Evolutionary conservation across 2,888 invertebrate genomes (phyloP).

Genomic region (Nezara viridula): DNA sequence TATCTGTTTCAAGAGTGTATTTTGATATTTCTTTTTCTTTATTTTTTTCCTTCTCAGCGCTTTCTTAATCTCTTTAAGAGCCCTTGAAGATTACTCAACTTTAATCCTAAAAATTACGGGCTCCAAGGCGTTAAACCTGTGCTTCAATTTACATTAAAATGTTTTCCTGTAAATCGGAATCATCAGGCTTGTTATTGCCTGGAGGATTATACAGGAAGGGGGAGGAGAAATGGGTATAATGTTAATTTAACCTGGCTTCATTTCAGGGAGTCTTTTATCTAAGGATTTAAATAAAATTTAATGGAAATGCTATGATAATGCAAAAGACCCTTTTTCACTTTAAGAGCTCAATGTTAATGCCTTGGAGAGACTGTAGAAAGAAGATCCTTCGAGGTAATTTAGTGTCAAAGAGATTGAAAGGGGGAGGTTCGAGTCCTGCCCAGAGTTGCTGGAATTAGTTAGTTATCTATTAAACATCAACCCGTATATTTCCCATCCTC

Average conservation of each 20-base stretch:
- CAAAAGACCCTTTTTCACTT: constrained; percentile 15
- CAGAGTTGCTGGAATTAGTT: constrained; percentile 1
- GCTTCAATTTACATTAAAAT: constrained; percentile 38
- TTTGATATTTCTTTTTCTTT: not conserved
- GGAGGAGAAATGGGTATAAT: not conserved
- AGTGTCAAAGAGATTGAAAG: constrained; percentile 45
- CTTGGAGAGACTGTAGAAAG: not conserved
- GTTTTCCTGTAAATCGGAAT: constrained; percentile 42
- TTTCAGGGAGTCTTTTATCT: constrained; percentile 15
- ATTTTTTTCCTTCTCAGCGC: not conserved
- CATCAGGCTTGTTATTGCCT: not conserved
- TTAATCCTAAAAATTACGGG: constrained; percentile 16
- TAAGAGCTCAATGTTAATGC: constrained; percentile 20
- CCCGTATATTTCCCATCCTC: constrained; percentile 45
- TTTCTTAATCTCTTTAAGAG: not conserved
- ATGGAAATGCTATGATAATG: constrained; percentile 46
- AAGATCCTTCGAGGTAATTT: constrained; percentile 5
- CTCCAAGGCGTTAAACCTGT: not conserved
- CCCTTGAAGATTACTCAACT: not conserved
- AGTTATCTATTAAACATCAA: constrained; percentile 46
- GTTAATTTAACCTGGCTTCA: constrained; percentile 41
- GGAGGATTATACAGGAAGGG: not conserved
- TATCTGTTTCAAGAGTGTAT: not conserved
- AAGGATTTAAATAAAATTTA: constrained; percentile 36
- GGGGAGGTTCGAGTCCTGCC: constrained; percentile 9